These are phyloP conservation scores for Amia ocellicauda DNA, from an alignment of 2,113 vertebrate species.

Conservation along the genomic window DNA sequence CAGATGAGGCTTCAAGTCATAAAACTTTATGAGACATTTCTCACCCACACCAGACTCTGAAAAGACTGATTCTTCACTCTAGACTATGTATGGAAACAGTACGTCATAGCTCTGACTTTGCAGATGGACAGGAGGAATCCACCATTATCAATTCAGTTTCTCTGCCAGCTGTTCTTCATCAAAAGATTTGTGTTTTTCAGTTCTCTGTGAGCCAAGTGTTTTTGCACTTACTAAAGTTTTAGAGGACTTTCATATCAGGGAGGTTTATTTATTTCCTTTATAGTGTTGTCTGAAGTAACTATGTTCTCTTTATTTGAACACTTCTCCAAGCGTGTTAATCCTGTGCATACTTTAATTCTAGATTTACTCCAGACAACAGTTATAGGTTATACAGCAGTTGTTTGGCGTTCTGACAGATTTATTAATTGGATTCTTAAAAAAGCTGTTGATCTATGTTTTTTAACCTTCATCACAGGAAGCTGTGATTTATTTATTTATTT, in stretches of 20 bases:
- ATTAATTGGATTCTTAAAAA: constrained; percentile 58
- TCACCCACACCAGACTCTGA: neutral
- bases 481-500: constrained; percentile 36
- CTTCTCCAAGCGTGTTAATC: constrained; percentile 13
- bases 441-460: constrained; percentile 58
- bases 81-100: too few species aligned
- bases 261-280: neutral
- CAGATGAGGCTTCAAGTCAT: neutral
- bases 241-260: neutral
- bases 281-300: neutral
- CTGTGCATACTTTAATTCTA: constrained; percentile 24
- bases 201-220: neutral
- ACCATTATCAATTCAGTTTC: neutral
- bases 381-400: constrained; percentile 54
- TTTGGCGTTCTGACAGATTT: constrained; percentile 55
- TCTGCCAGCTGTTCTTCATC: neutral
- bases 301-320: constrained; percentile 20
- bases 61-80: neutral
- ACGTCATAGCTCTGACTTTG: too few species aligned
- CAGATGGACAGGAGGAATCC: too few species aligned
- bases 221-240: neutral
- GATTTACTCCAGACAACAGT: constrained; percentile 28
- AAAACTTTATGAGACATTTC: neutral
- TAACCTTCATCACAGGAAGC: constrained; percentile 51
- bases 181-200: neutral